Conservation (phyloP, 2,888 invertebrate genomes). For the Sepioteuthis lessoniana region DNA sequence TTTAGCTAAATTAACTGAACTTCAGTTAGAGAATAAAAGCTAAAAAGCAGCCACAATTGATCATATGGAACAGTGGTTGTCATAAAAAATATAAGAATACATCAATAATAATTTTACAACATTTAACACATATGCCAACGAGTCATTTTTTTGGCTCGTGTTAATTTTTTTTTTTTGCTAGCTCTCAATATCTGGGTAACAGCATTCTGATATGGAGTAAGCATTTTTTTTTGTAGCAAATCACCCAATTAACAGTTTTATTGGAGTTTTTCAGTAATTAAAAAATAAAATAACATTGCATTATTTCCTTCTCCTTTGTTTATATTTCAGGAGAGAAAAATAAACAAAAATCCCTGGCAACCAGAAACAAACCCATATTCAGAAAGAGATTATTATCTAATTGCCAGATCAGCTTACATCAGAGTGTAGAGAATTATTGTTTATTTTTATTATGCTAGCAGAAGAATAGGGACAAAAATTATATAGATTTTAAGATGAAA, state of each 20-base stretch:
- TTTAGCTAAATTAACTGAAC: background rate
- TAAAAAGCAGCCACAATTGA: conserved; percentile 10
- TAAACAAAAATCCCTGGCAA: background rate
- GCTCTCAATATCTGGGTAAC: background rate
- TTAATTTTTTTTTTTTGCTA: background rate
- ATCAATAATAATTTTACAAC: background rate
- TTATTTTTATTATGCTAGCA: background rate
- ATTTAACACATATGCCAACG: background rate
- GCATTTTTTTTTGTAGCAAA: background rate
- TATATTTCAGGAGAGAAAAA: background rate
- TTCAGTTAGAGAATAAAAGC: background rate
- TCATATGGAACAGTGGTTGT: background rate
- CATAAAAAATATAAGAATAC: background rate
- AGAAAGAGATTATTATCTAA: too few relatives aligned
- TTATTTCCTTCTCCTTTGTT: background rate
- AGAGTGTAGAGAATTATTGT: too few relatives aligned
- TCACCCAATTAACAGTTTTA: background rate
- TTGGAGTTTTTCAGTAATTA: background rate
- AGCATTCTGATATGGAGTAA: background rate
- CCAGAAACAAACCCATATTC: background rate
- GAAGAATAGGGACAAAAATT: background rate
- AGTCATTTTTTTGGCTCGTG: background rate
- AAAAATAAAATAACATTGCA: background rate
- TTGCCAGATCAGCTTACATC: too few relatives aligned
- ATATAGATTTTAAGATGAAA: background rate